These are phyloP conservation scores for Physeter macrocephalus DNA, from an alignment of 2,113 vertebrate genomes.

Conservation along the genomic window DNA sequence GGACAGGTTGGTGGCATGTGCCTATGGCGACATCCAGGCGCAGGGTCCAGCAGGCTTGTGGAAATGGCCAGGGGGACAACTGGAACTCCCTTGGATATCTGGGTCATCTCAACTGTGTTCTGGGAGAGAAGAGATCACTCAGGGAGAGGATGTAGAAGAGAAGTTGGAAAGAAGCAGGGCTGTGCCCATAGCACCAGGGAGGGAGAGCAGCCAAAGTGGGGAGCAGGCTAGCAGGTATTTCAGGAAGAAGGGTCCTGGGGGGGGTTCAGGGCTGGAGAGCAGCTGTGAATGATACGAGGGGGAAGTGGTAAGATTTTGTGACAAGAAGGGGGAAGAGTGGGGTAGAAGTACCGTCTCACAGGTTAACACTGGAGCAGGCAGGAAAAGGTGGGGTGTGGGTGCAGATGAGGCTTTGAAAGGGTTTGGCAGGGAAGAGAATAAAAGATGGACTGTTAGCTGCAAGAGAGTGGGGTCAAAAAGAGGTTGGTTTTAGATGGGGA, in stretches of 20 bases:
- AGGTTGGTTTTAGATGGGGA: neutral
- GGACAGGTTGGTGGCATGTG: neutral
- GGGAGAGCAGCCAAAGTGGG: neutral
- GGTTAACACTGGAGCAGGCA: neutral
- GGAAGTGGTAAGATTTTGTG: neutral
- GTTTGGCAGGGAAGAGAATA: neutral
- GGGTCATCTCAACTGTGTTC: neutral
- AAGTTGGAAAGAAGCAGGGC: neutral
- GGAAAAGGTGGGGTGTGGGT: neutral
- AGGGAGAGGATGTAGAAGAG: no score
- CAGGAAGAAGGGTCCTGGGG: neutral
- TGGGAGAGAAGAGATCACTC: neutral
- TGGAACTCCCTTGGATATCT: neutral
- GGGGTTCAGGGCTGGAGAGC: neutral
- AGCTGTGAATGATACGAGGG: neutral
- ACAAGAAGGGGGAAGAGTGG: neutral
- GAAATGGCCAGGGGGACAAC: neutral
- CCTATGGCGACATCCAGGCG: neutral
- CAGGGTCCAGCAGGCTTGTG: neutral
- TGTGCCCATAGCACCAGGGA: neutral
- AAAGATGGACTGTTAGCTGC: neutral
- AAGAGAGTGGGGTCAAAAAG: neutral
- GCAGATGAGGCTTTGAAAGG: neutral
- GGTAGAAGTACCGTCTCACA: accelerated
- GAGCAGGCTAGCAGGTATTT: neutral